Evolutionary conservation across 1,140 invertebrate genomes (phyloP).

Genomic region (Dinothrombium tinctorium): DNA sequence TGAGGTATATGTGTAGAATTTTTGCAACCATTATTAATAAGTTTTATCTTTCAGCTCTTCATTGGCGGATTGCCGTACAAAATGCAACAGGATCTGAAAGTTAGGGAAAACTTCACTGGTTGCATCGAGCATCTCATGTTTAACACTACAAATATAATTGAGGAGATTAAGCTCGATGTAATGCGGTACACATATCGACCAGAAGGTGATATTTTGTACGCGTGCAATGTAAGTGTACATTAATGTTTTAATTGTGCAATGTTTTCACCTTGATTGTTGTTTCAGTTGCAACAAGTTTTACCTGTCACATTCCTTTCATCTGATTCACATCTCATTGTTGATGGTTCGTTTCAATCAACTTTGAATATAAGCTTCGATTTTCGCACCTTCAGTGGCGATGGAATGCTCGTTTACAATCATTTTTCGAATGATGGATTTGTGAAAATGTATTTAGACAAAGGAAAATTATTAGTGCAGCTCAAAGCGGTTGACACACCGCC

Average conservation of each 20-base stretch:
- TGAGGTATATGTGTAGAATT: constrained; percentile 21
- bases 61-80: constrained; percentile 65
- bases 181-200: constrained; percentile 33
- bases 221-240: constrained; percentile 39
- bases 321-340: constrained; percentile 47
- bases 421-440: constrained; percentile 54
- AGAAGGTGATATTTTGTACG: constrained; percentile 42
- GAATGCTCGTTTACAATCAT: constrained; percentile 59
- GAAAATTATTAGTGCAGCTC: constrained; percentile 56
- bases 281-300: constrained; percentile 21
- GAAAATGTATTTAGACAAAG: constrained; percentile 49
- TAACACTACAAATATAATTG: constrained; percentile 67
- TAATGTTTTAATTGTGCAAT: background rate
- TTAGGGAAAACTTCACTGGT: constrained; percentile 75
- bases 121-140: constrained; percentile 86
- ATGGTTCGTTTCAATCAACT: constrained; percentile 39
- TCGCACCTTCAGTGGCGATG: constrained; percentile 64
- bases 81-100: constrained; percentile 48
- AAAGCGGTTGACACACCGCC: constrained; percentile 34
- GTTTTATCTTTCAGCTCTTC: constrained; percentile 36
- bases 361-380: constrained; percentile 72
- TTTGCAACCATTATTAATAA: background rate
- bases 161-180: constrained; percentile 42
- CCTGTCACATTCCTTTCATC: constrained; percentile 67
- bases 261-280: background rate